phyloP scores from a whole-genome alignment of 1,140 invertebrate species.

The Drosophila repletoides region DNA sequence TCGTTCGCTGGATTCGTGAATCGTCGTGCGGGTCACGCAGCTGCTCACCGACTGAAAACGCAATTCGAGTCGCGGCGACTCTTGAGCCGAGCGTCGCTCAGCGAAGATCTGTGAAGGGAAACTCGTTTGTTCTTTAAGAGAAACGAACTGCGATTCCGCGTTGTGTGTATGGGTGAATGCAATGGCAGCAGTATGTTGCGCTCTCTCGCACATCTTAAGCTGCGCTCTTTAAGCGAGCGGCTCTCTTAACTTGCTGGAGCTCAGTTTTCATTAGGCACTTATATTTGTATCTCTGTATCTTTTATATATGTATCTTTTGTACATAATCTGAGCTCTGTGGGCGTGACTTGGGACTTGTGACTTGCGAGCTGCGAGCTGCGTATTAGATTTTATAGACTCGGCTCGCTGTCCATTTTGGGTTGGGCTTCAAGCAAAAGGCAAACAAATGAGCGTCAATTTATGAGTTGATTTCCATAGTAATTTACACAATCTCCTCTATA shows the following conservation, averaged over 20 bases:
- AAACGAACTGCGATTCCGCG: background rate
- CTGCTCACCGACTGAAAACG: conserved; percentile 70
- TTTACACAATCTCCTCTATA: conserved; percentile 44
- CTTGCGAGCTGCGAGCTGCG: conserved; percentile 44
- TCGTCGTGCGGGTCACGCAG: conserved; percentile 72
- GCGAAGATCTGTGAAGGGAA: conserved; percentile 21
- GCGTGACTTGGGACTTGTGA: conserved; percentile 57
- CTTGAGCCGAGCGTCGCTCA: conserved; percentile 37
- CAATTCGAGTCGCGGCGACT: conserved; percentile 28
- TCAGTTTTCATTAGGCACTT: conserved; percentile 51
- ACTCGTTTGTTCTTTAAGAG: conserved; percentile 66
- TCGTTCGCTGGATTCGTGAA: conserved; percentile 52
- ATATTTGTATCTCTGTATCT: conserved; percentile 5
- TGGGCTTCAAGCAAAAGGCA: conserved; percentile 64
- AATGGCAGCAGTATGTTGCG: background rate
- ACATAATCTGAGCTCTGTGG: conserved; percentile 56
- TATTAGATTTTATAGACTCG: conserved; percentile 79
- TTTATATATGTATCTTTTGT: conserved; percentile 21
- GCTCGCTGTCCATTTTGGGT: conserved; percentile 71
- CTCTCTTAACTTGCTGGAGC: conserved; percentile 46
- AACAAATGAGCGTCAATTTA: conserved; percentile 68
- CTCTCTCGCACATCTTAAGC: conserved; percentile 9
- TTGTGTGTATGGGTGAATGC: conserved; percentile 20
- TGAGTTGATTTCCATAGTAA: conserved; percentile 31
- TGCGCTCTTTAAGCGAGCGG: conserved; percentile 4